A percentile compares a stretch with the other conserved stretches of the same genome.
Evolutionary conservation across 2,888 invertebrate species (phyloP).

Genomic region (Operophtera brumata): DNA sequence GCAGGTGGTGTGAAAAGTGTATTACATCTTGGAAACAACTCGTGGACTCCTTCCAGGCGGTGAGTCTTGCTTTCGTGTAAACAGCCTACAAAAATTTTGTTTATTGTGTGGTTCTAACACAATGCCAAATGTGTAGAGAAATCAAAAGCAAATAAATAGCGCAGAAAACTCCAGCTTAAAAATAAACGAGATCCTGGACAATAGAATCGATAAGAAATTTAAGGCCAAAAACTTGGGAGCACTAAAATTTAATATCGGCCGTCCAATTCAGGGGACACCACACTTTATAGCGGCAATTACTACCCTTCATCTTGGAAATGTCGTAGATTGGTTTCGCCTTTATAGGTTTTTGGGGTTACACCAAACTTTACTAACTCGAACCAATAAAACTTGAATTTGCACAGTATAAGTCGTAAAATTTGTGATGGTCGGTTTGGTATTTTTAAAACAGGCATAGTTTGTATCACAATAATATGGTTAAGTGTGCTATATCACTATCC

Average conservation of each 20-base stretch:
- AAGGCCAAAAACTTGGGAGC: conserved; percentile 62
- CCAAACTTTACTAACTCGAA: conserved; percentile 44
- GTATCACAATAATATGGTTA: no score
- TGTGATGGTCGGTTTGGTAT: no score
- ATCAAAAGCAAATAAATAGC: not conserved
- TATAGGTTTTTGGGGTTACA: conserved; percentile 65
- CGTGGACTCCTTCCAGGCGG: no score
- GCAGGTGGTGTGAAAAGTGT: no score
- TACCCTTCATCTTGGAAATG: conserved; percentile 71
- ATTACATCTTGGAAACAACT: no score
- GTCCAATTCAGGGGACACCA: conserved; percentile 64
- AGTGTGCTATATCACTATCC: no score
- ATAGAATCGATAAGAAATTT: conserved; percentile 57
- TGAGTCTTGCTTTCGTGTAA: no score
- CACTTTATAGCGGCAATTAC: conserved; percentile 74
- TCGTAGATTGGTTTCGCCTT: conserved; percentile 68
- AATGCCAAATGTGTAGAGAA: no score
- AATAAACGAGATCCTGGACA: conserved; percentile 55
- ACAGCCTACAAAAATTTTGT: no score
- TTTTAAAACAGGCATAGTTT: no score
- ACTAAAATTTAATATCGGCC: conserved; percentile 73
- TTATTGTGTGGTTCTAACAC: no score
- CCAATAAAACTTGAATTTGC: conserved; percentile 15
- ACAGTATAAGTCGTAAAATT: no score
- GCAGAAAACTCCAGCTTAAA: conserved; percentile 43